phyloP scores from a whole-genome alignment of 2,888 invertebrate genomes.

The Apamea monoglypha region DNA sequence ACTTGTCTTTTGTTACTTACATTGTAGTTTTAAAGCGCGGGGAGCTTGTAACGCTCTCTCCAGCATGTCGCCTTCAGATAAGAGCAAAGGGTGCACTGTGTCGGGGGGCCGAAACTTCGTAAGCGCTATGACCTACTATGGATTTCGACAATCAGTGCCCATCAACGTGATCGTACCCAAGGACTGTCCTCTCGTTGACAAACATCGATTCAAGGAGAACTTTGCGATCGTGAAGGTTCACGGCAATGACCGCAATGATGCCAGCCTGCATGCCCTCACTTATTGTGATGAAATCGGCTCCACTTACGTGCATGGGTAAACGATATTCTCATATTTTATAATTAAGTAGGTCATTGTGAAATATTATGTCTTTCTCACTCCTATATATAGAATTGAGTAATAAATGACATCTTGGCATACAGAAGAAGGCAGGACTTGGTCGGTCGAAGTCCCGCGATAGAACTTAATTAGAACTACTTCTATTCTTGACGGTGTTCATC shows the following conservation, averaged over 20 bases:
- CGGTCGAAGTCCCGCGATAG: background rate
- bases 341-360: background rate
- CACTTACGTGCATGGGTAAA: conserved; percentile 75
- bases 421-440: background rate
- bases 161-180: conserved; percentile 76
- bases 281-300: conserved; percentile 75
- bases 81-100: conserved; percentile 75
- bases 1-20: background rate
- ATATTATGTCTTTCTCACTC: background rate
- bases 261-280: conserved; percentile 74
- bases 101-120: conserved; percentile 76
- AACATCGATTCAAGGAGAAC: conserved; percentile 74
- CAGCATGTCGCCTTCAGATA: conserved; percentile 70
- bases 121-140: conserved; percentile 75
- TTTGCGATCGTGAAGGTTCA: conserved; percentile 75
- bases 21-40: conserved; percentile 76
- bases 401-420: background rate
- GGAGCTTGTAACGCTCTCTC: conserved; percentile 74
- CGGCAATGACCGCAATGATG: conserved; percentile 74
- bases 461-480: no score
- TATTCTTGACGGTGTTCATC: background rate
- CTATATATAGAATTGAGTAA: background rate
- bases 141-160: conserved; percentile 74
- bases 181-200: conserved; percentile 73
- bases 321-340: conserved; percentile 1